These are phyloP conservation scores for Anas platyrhynchos DNA, from an alignment of 2,113 vertebrate species.

Conservation along the genomic window DNA sequence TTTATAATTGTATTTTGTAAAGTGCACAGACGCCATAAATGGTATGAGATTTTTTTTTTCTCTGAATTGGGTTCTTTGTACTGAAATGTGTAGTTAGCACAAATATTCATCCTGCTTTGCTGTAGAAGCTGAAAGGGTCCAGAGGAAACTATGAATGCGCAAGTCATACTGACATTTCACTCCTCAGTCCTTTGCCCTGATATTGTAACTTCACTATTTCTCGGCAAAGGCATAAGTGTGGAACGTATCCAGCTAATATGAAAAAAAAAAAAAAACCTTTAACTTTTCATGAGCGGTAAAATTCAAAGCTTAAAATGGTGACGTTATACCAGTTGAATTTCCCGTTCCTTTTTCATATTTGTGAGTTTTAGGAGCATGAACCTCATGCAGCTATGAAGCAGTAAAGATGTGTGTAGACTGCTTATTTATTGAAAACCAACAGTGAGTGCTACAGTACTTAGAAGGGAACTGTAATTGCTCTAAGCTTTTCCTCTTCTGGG, in stretches of 20 bases:
- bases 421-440: constrained; percentile 66
- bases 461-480: constrained; percentile 72
- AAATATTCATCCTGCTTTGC: constrained; percentile 70
- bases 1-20: constrained; percentile 75
- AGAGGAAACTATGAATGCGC: constrained; percentile 52
- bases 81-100: constrained; percentile 72
- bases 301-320: background rate
- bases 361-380: constrained; percentile 14
- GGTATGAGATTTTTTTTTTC: constrained; percentile 67
- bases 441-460: constrained; percentile 49
- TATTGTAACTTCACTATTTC: background rate
- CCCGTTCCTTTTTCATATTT: background rate
- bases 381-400: background rate
- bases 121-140: constrained; percentile 41
- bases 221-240: background rate
- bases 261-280: constrained; percentile 24
- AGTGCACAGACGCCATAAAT: constrained; percentile 69
- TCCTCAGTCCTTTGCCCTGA: constrained; percentile 39
- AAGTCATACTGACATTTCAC: constrained; percentile 66
- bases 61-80: constrained; percentile 76
- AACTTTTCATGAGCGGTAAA: background rate
- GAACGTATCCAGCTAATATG: background rate
- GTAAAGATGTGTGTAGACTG: constrained; percentile 42
- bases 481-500: constrained; percentile 67
- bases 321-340: background rate